These are phyloP conservation scores for Dipodomys merriami DNA, from an alignment of 2,113 vertebrate species.

Conservation along the genomic window DNA sequence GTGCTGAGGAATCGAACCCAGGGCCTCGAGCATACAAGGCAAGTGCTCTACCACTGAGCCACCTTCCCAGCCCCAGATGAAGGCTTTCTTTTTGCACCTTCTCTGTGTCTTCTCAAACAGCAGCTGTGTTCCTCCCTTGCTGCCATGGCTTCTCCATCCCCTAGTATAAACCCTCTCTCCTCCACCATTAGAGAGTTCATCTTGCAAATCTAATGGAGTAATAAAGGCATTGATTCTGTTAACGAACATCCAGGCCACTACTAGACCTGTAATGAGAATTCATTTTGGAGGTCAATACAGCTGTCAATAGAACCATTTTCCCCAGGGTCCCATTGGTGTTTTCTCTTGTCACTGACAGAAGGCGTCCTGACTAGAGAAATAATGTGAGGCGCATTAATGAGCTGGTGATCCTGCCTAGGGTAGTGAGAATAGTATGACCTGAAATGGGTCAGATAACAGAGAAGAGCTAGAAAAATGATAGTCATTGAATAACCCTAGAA, in stretches of 20 bases:
- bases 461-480: neutral
- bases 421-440: neutral
- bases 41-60: too few relatives aligned
- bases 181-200: constrained; percentile 77
- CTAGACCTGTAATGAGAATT: constrained; percentile 78
- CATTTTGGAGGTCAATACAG: constrained; percentile 88
- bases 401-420: constrained; percentile 1
- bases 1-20: too few relatives aligned
- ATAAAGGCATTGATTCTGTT: constrained; percentile 78
- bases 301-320: constrained; percentile 79
- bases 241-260: constrained; percentile 73
- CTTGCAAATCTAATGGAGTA: constrained; percentile 79
- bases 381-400: neutral
- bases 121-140: neutral
- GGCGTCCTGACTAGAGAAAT: constrained; percentile 1
- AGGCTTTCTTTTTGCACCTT: neutral
- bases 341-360: neutral
- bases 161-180: constrained; percentile 59
- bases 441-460: constrained; percentile 36
- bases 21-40: too few relatives aligned
- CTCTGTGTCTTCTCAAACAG: neutral
- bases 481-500: neutral
- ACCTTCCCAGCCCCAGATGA: too few relatives aligned
- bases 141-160: neutral
- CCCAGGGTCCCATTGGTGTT: constrained; percentile 69